phyloP scores from a whole-genome alignment of 2,888 invertebrate genomes.

The Steinernema scapterisci region DNA sequence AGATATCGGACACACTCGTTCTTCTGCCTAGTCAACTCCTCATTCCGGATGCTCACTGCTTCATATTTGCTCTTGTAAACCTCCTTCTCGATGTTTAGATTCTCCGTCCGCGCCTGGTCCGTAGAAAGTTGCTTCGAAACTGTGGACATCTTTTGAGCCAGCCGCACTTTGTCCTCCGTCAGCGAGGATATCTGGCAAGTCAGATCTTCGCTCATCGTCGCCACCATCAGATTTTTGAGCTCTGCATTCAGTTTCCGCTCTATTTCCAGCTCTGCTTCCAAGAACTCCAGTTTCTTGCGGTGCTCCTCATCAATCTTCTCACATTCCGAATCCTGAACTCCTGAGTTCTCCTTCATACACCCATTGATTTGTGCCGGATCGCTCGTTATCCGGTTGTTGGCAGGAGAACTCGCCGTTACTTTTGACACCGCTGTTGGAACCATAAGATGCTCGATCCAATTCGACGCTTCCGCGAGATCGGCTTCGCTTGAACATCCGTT shows the following conservation, averaged over 20 bases:
- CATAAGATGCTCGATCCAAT: background rate
- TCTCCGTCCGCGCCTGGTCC: slow-evolving; percentile 88
- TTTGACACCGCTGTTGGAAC: background rate
- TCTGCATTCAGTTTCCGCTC: slow-evolving; percentile 81
- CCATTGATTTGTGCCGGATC: background rate
- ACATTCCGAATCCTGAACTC: background rate
- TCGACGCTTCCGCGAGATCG: background rate
- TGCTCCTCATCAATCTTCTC: background rate
- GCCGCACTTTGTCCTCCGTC: slow-evolving; percentile 86
- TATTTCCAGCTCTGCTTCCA: slow-evolving; percentile 40
- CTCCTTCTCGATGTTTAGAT: slow-evolving; percentile 89
- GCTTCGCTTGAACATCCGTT: background rate
- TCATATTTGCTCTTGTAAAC: slow-evolving; percentile 95
- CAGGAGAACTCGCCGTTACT: background rate
- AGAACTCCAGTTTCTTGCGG: background rate
- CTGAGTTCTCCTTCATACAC: too few relatives aligned
- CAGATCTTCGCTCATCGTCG: slow-evolving; percentile 91
- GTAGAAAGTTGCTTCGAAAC: slow-evolving; percentile 79
- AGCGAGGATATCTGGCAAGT: slow-evolving; percentile 85
- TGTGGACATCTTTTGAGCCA: slow-evolving; percentile 82
- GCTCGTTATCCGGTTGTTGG: background rate
- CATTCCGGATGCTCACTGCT: slow-evolving; percentile 71
- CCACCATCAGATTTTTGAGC: slow-evolving; percentile 87
- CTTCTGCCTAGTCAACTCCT: slow-evolving; percentile 43
- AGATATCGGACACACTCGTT: background rate